Evolutionary conservation across 2,113 vertebrate species (phyloP).

Genomic region (Heptranchias perlo): DNA sequence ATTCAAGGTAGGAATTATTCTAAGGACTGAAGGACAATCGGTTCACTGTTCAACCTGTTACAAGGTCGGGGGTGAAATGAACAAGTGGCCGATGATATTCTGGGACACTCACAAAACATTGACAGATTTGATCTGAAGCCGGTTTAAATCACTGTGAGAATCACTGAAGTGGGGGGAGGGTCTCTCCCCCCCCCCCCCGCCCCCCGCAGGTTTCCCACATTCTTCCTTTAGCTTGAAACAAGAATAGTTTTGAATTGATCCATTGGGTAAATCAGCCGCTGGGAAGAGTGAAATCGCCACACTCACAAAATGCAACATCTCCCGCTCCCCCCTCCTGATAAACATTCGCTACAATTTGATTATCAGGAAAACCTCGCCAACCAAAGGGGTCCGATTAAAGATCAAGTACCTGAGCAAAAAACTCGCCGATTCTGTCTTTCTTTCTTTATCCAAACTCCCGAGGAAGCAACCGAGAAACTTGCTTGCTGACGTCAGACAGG

Average conservation of each 20-base stretch:
- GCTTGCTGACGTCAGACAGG: not conserved
- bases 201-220: not conserved
- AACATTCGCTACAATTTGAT: not conserved
- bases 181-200: too few species aligned
- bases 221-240: not conserved
- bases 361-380: too few species aligned
- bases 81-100: not conserved
- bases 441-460: not conserved
- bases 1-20: not conserved
- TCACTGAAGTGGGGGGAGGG: too few species aligned
- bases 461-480: not conserved
- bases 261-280: not conserved
- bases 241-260: not conserved
- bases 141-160: too few species aligned
- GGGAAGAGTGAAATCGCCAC: not conserved
- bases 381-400: too few species aligned
- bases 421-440: not conserved
- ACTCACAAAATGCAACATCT: not conserved
- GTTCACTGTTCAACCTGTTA: not conserved
- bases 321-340: not conserved
- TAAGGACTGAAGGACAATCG: not conserved
- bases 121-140: not conserved
- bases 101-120: not conserved
- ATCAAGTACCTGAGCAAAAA: not conserved
- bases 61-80: not conserved